Base-by-base conservation (phyloP, 2,888 invertebrate genomes). In the Rapana venosa region DNA sequence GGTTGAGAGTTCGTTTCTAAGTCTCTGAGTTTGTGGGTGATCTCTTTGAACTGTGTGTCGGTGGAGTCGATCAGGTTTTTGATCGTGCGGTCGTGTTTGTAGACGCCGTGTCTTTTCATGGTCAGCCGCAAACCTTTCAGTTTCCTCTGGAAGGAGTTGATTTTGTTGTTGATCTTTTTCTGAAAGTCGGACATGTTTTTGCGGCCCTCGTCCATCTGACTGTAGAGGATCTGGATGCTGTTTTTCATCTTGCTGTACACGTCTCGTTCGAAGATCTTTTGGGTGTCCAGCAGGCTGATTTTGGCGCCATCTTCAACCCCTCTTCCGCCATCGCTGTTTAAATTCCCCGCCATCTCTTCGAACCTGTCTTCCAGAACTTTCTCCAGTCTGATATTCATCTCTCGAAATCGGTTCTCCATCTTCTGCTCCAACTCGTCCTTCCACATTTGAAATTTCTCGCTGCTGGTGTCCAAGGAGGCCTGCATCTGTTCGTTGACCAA, bases 401-500 rank as follows among this genome's bases (percentile, higher is more conserved):
- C 77, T 22, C 58, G 22, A 26, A 81, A 15, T 15, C 15, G 36
- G n/a, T 70, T 20, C 74, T 84, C 56, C 66, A 32, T 32, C 74
- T 22, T 22, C 35, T 74, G 17, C 74, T 89, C 56, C 8, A 61
- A 22, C 47, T 85, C 66, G 47, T 74, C 56, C 17, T 70, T 89
- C 85, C 81, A 74, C 74, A 35, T 2, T 26, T 30, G n/a, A 5
- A 61, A 13, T 74, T 74, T 1, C 47, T 70, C 17, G 1, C 61
- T 13, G 56, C 47, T 87, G n/a, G 8, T 77, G 17, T 87, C 56
- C 6, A 35, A 66, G 0, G 58, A 66, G 30, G 36, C 87, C 56
- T 87, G 47, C 74, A 87, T n/a, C 35, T 70, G 86, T 15, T 87
- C 66, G 70, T 35, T 87, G 22, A 87, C 86, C 35, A 87, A 17